Evolutionary conservation across 2,797 vertebrate species (phyloP), one percentile per base, ranked within the genome.

Genomic region (Triplophysa bombifrons): DNA sequence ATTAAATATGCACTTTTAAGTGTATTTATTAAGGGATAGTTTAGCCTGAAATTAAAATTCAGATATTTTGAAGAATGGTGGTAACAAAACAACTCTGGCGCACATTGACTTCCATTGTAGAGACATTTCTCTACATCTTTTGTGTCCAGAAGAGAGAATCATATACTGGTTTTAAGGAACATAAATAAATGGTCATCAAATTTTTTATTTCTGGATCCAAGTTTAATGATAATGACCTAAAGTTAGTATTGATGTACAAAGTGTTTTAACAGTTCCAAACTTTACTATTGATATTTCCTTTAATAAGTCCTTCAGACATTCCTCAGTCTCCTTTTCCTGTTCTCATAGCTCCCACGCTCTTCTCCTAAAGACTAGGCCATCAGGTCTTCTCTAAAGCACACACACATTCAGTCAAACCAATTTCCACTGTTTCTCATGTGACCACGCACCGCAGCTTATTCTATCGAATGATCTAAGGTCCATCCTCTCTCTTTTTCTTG

Each of bases 381-480:
- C 55, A 61, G n/a, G 6, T 38, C 34, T 38, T 3, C 1, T 14
- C 17, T 63, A 19, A 63, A 17, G 5, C 14, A 61, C 27, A 17
- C 14, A 17, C 44, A 1, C 63, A 55, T 55, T 76, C 22, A 17
- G 65, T 27, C 60, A 14, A 12, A 68, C 13, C 53, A 34, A 67
- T 76, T 76, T 68, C 64, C 38, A 9, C 34, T 76, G 38, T 67
- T 51, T 76, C 65, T 56, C 38, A 58, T 76, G 20, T 66, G 51
- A 63, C 14, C 16, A 20, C n/a, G 9, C 22, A 27, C 22, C 22
- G 8, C 63, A 13, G 63, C 19, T 9, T n/a, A 44, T 63, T 65
- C 30, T 66, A 63, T 14, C 12, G 55, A 25, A 41, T 67, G 34
- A 22, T 41, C 16, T 56, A 76, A 9, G 22, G 17, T 76, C 51